Evolutionary conservation across 2,888 invertebrate species (phyloP).

Genomic region (Netelia inedita): DNA sequence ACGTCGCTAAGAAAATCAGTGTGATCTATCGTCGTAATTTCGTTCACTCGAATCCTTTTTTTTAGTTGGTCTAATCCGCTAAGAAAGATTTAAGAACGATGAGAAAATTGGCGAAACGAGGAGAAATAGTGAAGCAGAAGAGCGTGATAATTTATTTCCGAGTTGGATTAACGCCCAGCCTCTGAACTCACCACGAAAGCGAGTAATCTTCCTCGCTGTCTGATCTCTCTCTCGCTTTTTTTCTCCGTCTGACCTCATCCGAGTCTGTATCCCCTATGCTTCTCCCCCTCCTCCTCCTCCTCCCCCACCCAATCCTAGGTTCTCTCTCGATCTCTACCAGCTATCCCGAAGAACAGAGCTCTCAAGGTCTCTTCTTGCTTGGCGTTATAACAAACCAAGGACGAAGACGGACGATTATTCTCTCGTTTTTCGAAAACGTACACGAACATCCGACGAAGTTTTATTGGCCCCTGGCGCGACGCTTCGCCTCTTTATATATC

Average conservation of each 20-base stretch:
- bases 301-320: not conserved
- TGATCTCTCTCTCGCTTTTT: slow-evolving; percentile 60
- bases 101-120: slow-evolving; percentile 43
- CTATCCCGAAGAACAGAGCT: slow-evolving; percentile 22
- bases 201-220: slow-evolving; percentile 73
- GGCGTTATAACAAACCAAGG: slow-evolving; percentile 26
- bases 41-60: not conserved
- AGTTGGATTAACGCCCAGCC: slow-evolving; percentile 65
- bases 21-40: no score
- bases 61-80: slow-evolving; percentile 17
- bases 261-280: slow-evolving; percentile 60
- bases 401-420: slow-evolving; percentile 55
- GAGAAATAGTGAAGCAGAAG: slow-evolving; percentile 53
- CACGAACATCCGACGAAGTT: slow-evolving; percentile 56
- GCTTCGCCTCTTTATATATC: slow-evolving; percentile 23
- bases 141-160: slow-evolving; percentile 66
- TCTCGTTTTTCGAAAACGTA: slow-evolving; percentile 59
- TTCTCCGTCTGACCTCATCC: slow-evolving; percentile 61
- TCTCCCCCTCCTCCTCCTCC: not conserved
- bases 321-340: no score
- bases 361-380: slow-evolving; percentile 50
- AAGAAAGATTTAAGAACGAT: slow-evolving; percentile 60
- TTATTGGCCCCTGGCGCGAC: slow-evolving; percentile 48
- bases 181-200: slow-evolving; percentile 25
- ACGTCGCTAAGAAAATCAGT: no score